Evolutionary conservation across 1,140 invertebrate species (phyloP).

Genomic region (Trinorchestia longiramus): DNA sequence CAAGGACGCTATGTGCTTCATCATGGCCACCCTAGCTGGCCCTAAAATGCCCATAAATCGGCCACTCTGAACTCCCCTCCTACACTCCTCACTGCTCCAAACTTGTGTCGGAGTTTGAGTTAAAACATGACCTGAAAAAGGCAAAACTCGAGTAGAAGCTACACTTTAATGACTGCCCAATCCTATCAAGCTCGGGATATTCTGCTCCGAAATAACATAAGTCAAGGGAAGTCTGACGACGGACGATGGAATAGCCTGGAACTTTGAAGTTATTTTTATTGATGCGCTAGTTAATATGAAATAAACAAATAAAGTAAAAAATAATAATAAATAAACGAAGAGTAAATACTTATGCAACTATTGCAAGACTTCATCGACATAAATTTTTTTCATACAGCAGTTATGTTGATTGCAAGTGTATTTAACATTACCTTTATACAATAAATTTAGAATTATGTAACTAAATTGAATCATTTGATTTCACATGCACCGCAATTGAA

Average conservation of each 20-base stretch:
- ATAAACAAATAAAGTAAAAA: no score
- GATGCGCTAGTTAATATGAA: no score
- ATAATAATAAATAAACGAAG: no score
- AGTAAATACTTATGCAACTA: no score
- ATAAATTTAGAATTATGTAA: no score
- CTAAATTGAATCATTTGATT: no score
- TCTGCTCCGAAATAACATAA: background rate
- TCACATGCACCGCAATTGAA: no score
- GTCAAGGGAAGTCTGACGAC: background rate
- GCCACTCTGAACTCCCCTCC: background rate
- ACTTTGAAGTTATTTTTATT: background rate
- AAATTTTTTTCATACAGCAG: no score
- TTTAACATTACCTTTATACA: no score
- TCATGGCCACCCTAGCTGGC: slow-evolving; percentile 27
- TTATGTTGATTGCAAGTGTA: no score
- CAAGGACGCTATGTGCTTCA: slow-evolving; percentile 38
- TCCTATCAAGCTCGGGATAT: background rate
- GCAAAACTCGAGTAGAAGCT: background rate
- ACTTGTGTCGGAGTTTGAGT: background rate
- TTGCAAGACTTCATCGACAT: no score
- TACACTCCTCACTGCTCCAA: background rate
- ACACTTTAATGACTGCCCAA: background rate
- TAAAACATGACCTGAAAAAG: background rate
- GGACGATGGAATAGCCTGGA: background rate
- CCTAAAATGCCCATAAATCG: slow-evolving; percentile 45